Base-by-base conservation (phyloP, 2,888 invertebrate genomes). In the Tiliacea aurago region DNA sequence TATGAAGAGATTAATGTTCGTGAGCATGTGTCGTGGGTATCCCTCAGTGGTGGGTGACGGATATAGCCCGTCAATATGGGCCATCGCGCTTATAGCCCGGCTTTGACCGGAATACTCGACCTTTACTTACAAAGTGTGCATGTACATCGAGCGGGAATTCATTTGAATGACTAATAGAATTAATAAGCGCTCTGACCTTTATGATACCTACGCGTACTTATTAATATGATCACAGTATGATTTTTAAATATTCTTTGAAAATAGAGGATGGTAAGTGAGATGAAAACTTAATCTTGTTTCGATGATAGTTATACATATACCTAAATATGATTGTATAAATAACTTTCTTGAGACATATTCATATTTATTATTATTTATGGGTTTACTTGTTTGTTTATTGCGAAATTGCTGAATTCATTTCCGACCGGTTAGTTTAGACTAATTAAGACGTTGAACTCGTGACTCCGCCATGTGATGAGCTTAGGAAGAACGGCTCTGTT, bases 11-110 rank as follows among this genome's bases (percentile, higher is more conserved):
- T 67, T 64, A 73, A 70, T 76, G 83, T 81, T 70, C 64, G 71
- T 70, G 73, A 84, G 81, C 70, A 86, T 82, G 81, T 84, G 86
- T 85, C 73, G 70, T 63, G 45, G 68, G 66, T 68, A 84, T 81
- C 80, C 77, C 75, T 63, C 68, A 77, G 76, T 76, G 85, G 86
- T 87, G 76, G 76, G 82, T 77, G 87, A 87, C 90, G 83, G 88
- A 91, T 90, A 90, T 90, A 90, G 86, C 78, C 70, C 70, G 70
- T 76, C 82, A 86, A 88, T 89, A 90, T 87, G 64, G 78, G 55
- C 73, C 73, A 63, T 73, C 62, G 73, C 58, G 83, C 88, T 91
- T 89, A 89, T 90, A 90, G 87, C 83, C 81, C 76, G 68, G 80
- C 84, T 81, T 77, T 76, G 68, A 81, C 83, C 70, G 73, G 76